A percentile compares a stretch with the other conserved stretches of the same genome.
Evolutionary conservation across 2,113 vertebrate species (phyloP).

Genomic region (Neomonachus schauinslandi): DNA sequence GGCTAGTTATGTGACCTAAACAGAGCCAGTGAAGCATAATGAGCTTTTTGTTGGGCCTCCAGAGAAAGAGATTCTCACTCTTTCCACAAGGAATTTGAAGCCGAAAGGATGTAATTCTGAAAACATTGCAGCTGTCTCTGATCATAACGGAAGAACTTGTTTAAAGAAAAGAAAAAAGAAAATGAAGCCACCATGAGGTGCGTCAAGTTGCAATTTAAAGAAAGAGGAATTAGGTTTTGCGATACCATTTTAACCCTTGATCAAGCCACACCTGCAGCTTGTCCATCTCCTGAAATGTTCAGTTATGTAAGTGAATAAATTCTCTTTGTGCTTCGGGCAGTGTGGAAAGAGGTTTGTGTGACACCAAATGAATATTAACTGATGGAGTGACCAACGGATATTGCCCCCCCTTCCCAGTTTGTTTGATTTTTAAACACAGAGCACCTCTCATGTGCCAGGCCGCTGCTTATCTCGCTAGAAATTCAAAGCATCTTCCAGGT

Average conservation of each 20-base stretch:
- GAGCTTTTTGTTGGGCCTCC: not conserved
- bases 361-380: not conserved
- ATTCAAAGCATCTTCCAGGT: constrained; percentile 69
- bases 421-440: not conserved
- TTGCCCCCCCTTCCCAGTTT: not conserved
- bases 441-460: not conserved
- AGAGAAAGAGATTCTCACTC: not conserved
- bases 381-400: not conserved
- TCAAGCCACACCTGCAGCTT: not conserved
- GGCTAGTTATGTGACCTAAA: not conserved
- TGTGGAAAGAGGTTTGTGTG: not conserved
- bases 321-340: not conserved
- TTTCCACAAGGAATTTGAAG: constrained; percentile 23
- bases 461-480: constrained; percentile 59
- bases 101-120: not conserved
- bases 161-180: not conserved
- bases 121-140: not conserved
- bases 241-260: not conserved
- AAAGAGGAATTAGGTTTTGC: not conserved
- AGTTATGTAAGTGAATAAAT: not conserved
- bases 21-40: not conserved
- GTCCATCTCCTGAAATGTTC: not conserved
- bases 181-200: not conserved
- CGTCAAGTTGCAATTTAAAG: not conserved
- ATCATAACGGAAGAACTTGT: not conserved